Conservation (phyloP, 2,888 invertebrate species). For the Xanthia icteritia region DNA sequence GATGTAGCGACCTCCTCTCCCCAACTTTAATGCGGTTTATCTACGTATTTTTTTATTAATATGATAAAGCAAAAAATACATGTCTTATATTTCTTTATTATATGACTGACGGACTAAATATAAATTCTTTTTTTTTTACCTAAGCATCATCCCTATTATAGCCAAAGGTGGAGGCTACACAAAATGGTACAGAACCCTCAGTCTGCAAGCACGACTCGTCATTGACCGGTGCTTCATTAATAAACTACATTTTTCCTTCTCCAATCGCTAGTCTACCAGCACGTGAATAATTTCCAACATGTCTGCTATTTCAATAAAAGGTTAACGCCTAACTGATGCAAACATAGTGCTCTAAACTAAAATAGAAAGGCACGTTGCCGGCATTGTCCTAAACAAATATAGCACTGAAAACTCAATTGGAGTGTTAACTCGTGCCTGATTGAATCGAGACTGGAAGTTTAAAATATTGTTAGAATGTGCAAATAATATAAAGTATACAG, state of each 20-base stretch:
- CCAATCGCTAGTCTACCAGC: neutral
- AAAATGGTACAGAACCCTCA: neutral
- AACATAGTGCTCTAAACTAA: slow-evolving; percentile 1
- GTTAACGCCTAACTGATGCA: neutral
- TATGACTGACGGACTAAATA: too few species aligned
- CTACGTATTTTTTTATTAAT: too few species aligned
- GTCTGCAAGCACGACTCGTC: neutral
- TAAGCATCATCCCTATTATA: too few species aligned
- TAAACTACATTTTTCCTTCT: neutral
- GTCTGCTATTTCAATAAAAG: neutral
- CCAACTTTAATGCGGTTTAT: too few species aligned
- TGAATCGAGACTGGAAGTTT: neutral
- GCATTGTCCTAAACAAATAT: slow-evolving; percentile 2
- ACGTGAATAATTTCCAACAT: neutral
- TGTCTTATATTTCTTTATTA: too few species aligned
- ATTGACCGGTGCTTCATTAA: neutral
- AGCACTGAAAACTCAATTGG: neutral
- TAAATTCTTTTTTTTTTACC: too few species aligned
- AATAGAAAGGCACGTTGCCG: neutral
- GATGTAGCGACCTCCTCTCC: too few species aligned
- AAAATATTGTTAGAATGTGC: neutral
- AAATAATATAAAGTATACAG: neutral
- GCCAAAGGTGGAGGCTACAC: neutral
- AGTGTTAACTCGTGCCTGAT: neutral
- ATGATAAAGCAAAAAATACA: too few species aligned